Evolutionary conservation across 2,888 invertebrate genomes (phyloP).

Genomic region (Synergus itoensis): DNA sequence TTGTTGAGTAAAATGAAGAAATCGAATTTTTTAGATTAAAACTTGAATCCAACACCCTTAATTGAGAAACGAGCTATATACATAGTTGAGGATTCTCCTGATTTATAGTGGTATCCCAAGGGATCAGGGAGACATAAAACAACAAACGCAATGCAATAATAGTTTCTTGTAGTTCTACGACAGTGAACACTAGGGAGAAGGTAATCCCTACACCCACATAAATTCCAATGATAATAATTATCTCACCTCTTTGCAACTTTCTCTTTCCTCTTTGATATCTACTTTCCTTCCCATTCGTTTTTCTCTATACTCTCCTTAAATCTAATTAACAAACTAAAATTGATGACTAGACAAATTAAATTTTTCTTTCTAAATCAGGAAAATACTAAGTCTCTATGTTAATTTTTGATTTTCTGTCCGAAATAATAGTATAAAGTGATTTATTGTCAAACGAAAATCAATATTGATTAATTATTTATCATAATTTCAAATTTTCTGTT

Average conservation of each 20-base stretch:
- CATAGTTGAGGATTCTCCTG: constrained; percentile 49
- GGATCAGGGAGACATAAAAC: constrained; percentile 61
- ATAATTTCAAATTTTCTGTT: no score
- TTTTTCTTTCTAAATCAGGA: no score
- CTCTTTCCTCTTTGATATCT: not conserved
- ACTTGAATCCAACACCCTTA: not conserved
- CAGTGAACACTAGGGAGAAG: constrained; percentile 54
- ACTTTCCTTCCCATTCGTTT: not conserved
- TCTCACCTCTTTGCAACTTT: constrained; percentile 42
- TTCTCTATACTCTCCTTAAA: not conserved
- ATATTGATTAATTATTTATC: no score
- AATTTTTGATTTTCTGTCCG: no score
- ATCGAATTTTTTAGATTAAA: no score
- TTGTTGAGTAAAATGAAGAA: no score
- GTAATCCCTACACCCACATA: constrained; percentile 64
- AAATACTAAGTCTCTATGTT: no score
- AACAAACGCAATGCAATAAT: constrained; percentile 68
- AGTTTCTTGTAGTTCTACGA: constrained; percentile 69
- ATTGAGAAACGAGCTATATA: not conserved
- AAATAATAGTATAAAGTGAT: no score
- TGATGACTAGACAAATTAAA: no score
- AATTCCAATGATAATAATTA: constrained; percentile 68
- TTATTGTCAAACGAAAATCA: no score
- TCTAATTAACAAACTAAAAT: not conserved
- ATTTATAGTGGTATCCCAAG: constrained; percentile 61